Conservation (phyloP, 2,113 vertebrate species). For the Caranx ignobilis region DNA sequence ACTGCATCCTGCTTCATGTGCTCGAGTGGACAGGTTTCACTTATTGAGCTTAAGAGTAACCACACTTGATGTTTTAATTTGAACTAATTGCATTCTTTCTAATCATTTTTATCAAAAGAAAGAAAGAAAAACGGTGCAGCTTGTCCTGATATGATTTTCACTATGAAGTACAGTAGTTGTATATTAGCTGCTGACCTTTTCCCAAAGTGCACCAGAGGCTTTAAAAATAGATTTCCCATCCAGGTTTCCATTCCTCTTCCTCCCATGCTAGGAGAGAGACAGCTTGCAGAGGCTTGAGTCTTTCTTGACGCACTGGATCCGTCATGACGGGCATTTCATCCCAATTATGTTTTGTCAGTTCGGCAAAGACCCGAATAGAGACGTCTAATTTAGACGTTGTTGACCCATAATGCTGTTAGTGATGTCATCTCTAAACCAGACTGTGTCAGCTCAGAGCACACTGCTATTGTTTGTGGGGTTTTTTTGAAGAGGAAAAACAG, state of each 20-base stretch:
- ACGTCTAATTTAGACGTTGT: conserved; percentile 37
- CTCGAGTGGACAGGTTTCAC: conserved; percentile 33
- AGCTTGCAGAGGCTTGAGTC: conserved; percentile 13
- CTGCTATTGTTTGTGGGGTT: background rate
- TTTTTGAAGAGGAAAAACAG: background rate
- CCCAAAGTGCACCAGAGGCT: conserved; percentile 16
- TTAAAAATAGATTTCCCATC: conserved; percentile 42
- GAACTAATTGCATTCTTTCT: background rate
- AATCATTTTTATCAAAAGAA: background rate
- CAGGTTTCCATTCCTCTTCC: conserved; percentile 10
- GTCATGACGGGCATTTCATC: conserved; percentile 5
- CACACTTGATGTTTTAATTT: background rate
- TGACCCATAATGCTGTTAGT: conserved; percentile 6
- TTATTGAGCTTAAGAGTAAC: background rate
- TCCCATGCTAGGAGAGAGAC: conserved; percentile 3
- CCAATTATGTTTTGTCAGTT: conserved; percentile 10
- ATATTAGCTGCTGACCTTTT: conserved; percentile 26
- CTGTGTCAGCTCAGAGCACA: conserved; percentile 15
- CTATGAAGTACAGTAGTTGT: background rate
- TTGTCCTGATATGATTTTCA: background rate
- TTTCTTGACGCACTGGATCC: conserved; percentile 18
- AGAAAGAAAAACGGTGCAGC: too few species aligned
- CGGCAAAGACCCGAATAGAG: conserved; percentile 8
- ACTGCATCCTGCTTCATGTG: conserved; percentile 34
- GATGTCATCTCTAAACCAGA: background rate